These are phyloP conservation scores for Dermolepida albohirtum DNA, from an alignment of 2,888 invertebrate species.

Conservation along the genomic window DNA sequence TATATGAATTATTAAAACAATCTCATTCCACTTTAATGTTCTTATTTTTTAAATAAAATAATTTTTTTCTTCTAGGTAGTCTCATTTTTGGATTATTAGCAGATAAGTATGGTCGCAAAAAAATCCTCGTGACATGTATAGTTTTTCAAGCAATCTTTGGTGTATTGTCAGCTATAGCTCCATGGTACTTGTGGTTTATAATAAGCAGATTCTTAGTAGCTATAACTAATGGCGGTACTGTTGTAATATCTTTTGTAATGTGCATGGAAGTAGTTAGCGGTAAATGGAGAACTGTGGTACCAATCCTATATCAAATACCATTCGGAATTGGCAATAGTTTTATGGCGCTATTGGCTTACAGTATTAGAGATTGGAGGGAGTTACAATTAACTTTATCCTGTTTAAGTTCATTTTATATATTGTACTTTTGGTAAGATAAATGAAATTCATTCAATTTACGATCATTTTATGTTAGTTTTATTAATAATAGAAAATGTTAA, in stretches of 20 bases:
- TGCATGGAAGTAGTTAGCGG: constrained; percentile 75
- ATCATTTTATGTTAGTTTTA: constrained; percentile 19
- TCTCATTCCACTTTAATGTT: background rate
- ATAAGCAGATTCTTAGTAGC: constrained; percentile 70
- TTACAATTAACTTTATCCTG: constrained; percentile 70
- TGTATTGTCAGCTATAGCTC: constrained; percentile 67
- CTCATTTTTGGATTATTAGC: constrained; percentile 72
- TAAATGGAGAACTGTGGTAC: constrained; percentile 71
- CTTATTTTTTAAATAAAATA: constrained; percentile 12
- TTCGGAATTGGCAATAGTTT: constrained; percentile 72
- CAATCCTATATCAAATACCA: constrained; percentile 73
- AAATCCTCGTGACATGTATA: constrained; percentile 70
- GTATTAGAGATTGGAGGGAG: constrained; percentile 72
- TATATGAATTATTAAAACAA: too few species aligned
- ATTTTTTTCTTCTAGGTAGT: constrained; percentile 62
- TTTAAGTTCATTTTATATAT: constrained; percentile 67
- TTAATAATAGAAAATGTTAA: background rate
- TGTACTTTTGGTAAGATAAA: constrained; percentile 66
- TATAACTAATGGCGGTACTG: constrained; percentile 72
- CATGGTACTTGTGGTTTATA: constrained; percentile 69
- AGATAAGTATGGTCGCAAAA: constrained; percentile 73
- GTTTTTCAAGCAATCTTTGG: constrained; percentile 69
- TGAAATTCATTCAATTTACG: too few species aligned
- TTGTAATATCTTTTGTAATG: constrained; percentile 75
- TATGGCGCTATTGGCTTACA: constrained; percentile 71